phyloP scores from a whole-genome alignment of 2,797 vertebrate species.

The Dermochelys coriacea region DNA sequence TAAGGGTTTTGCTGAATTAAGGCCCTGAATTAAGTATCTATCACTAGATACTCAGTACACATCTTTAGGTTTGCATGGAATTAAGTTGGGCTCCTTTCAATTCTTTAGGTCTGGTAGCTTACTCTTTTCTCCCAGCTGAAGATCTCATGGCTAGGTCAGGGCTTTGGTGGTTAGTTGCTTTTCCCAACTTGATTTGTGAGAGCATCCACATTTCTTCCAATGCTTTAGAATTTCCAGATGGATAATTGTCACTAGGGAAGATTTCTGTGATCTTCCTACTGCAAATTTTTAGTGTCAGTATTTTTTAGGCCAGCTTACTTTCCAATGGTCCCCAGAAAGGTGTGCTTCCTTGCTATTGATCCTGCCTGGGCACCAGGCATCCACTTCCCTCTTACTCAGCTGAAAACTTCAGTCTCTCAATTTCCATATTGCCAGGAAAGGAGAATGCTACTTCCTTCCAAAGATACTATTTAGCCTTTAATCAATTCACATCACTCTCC shows the following conservation, averaged over 20 bases:
- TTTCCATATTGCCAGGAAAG: neutral
- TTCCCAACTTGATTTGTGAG: neutral
- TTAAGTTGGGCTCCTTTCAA: fast-evolving
- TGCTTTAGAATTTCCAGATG: neutral
- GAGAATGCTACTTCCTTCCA: neutral
- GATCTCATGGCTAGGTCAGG: neutral
- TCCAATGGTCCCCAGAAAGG: neutral
- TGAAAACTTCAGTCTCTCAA: fast-evolving
- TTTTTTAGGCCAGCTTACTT: neutral
- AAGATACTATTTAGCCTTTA: neutral
- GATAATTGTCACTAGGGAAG: neutral
- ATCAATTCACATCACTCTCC: neutral
- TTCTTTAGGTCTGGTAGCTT: neutral
- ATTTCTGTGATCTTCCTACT: neutral
- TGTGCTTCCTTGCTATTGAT: neutral
- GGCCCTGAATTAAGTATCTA: neutral
- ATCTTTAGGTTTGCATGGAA: neutral
- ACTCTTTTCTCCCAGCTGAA: neutral
- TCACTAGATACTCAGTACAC: neutral
- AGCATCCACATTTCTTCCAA: neutral
- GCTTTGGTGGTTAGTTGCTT: fast-evolving
- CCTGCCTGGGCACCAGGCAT: neutral
- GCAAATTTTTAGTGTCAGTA: neutral
- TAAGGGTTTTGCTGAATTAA: neutral
- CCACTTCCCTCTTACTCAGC: neutral